Base-by-base conservation (phyloP, 2,888 invertebrate genomes). In the Lepidocyrtoides sp. region DNA sequence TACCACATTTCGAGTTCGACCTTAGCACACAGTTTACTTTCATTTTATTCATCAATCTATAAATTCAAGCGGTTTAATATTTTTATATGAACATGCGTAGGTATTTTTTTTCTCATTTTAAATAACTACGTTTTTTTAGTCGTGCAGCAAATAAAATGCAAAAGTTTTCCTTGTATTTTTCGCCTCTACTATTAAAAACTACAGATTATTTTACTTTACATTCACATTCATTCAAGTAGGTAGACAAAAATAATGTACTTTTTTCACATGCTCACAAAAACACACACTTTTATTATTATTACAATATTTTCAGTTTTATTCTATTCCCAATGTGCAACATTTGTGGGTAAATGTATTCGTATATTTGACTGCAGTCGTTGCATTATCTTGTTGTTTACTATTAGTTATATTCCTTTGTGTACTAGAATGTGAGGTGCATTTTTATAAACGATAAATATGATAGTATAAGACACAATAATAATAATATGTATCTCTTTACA, bases 131-230 rank as follows among this genome's bases (percentile, higher is more conserved):
- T 23, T 63, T 10, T 41, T 72, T 20, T 17, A 44, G 72, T 44
- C 72, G 72, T 72, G 72, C 72, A 23, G 69, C 44, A 12, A 72
- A 23, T 10, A 72, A 41, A 72, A 69, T 32, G 12, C 4, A 44
- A 10, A 23, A 72, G 36, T 44, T 72, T 72, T 72, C 72, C 72
- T 72, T 72, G 23, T 72, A 44, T 20, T 7, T 69, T 69, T 72
- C 12, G 44, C 8, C n/a, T 20, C 44, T 72, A 23, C 23, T 41
- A n/a, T n/a, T n/a, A n/a, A n/a, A n/a, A n/a, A n/a, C n/a, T n/a
- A n/a, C n/a, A n/a, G n/a, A n/a, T n/a, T n/a, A n/a, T n/a, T n/a
- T n/a, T n/a, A n/a, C n/a, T n/a, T n/a, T n/a, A n/a, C n/a, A n/a
- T n/a, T n/a, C n/a, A n/a, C n/a, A n/a, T n/a, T n/a, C n/a, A n/a